Base-by-base conservation (phyloP, 2,888 invertebrate genomes). In the Yponomeuta evonymella region DNA sequence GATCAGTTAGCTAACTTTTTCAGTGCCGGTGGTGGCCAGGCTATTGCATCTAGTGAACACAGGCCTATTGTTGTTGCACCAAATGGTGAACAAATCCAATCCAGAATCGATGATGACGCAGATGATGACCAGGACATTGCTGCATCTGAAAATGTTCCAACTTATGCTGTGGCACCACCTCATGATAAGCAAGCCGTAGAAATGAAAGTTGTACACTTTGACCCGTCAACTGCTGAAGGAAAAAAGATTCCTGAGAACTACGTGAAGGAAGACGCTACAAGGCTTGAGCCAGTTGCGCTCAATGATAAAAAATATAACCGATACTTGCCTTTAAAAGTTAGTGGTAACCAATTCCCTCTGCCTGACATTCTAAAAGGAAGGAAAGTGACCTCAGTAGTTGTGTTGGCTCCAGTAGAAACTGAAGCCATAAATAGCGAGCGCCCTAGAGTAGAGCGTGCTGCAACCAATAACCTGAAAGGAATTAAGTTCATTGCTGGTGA, bases 1-100 rank as follows among this genome's bases (percentile, higher is more conserved):
- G 97, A 97, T 85, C 97, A 97, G 76, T 85, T 97, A 72, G 96
- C 96, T 62, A 97, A 97, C 83, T 97, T 97, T 85, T 97, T 96
- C 79, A 94, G 95, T 30, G 96, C 96, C n/a, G 97, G 97, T 70
- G 96, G 96, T 72, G 96, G 93, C 8, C 94, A 95, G 74, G 95
- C 96, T 81, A 93, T 95, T 72, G 93, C 95, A 33, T 90, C 93
- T 69, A 96, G 96, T 78, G 96, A 95, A 79, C 94, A 94, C 66
- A 93, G 95, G 67, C 93, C 96, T 12, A 92, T 95, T 12, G 92
- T 95, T 69, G 94, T 95, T 0, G 94, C 93, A 76, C 93, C 94
- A 69, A 94, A 94, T 75, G 95, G 95, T 23, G 93, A 94, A 70
- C 88, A 86, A 73, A 89, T 95, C 71, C 86, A 90, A 78, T 88